These are phyloP conservation scores for Eublepharis macularius DNA, from an alignment of 2,113 vertebrate genomes.

Conservation along the genomic window DNA sequence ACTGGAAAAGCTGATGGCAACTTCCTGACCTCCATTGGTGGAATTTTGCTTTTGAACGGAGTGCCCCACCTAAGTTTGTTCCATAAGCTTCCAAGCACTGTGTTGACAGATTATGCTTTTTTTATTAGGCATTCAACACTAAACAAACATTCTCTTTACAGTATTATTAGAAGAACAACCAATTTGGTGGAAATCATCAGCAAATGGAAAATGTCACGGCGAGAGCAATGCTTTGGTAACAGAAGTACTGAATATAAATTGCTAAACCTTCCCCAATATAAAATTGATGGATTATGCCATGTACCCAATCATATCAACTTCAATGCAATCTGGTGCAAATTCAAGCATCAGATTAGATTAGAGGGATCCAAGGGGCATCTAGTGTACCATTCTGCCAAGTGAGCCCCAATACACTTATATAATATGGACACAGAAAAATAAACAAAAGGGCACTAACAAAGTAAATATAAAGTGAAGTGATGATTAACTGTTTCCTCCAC, in stretches of 20 bases:
- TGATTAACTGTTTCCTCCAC: no score
- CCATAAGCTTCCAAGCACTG: constrained; percentile 50
- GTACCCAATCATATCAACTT: no score
- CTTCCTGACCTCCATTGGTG: constrained; percentile 48
- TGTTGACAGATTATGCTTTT: constrained; percentile 65
- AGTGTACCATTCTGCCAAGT: neutral
- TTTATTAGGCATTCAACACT: constrained; percentile 59
- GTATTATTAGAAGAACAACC: constrained; percentile 68
- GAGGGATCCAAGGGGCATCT: neutral
- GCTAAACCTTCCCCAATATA: no score
- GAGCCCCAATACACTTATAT: neutral
- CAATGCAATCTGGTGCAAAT: neutral
- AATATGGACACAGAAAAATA: neutral
- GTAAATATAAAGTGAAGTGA: no score
- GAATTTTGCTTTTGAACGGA: constrained; percentile 62
- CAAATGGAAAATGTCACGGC: neutral
- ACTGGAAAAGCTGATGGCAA: constrained; percentile 70
- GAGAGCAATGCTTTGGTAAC: no score
- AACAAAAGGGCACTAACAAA: neutral
- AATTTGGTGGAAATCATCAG: constrained; percentile 58
- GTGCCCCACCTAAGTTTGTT: constrained; percentile 70
- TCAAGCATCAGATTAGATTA: neutral
- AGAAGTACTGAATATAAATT: no score
- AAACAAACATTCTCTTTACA: constrained; percentile 56
- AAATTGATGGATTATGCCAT: no score